Base-by-base conservation (phyloP, 2,797 vertebrate genomes). In the Cossypha polioptera region DNA sequence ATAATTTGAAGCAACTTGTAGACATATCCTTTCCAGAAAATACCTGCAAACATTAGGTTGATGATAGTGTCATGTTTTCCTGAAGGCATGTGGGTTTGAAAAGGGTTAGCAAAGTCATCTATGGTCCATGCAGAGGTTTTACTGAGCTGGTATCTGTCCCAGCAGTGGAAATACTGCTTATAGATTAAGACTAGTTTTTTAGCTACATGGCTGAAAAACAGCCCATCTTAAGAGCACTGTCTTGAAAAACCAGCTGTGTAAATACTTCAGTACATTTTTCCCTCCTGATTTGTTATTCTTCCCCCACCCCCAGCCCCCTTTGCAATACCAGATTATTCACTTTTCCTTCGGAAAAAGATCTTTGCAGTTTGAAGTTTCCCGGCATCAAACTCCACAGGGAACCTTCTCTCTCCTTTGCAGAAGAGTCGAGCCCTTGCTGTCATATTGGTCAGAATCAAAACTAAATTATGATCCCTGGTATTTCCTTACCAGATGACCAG, bases 221-320 rank as follows among this genome's bases (percentile, higher is more conserved):
- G 15, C 33, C 18, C 1, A 50, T 61, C 10, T 67, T 72, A 66
- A 84, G 91, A 94, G 43, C 59, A 47, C 35, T 75, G 80, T 89
- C 69, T 88, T 83, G 78, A 69, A 85, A 88, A 91, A 74, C 4
- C 86, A 94, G 94, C 91, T 92, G 91, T 92, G 57, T 68, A 93
- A 94, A 97, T 92, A 95, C 20, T 43, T 79, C 54, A 43, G 92
- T 92, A 18, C 63, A 28, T 87, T 97, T 92, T 94, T 38, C 61
- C 90, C 78, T 90, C 84, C 80, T 78, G 71, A 38, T 76, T 75
- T 95, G 81, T 93, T 97, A 78, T 91, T 90, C 42, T 91, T 90
- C 38, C 61, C 66, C 29, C 31, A 15, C 28, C 43, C 78, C 83
- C 83, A 88, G 16, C 69, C 89, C 55, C 58, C 71, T 75, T 77